Evolutionary conservation across 1,140 invertebrate species (phyloP).

Genomic region (Drosophila fuyamai): DNA sequence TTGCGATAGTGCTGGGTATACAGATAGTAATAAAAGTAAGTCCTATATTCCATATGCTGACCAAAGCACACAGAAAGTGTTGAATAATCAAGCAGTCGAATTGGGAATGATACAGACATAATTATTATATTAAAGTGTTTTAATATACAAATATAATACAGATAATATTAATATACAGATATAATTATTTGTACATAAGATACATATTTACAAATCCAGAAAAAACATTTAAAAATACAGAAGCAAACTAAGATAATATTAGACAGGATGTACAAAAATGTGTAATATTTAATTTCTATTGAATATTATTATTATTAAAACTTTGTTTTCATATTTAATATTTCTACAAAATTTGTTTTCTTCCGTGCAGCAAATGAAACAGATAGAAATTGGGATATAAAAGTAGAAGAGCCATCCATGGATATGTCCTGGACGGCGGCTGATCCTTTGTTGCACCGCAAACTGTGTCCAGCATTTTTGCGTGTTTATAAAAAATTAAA

Average conservation of each 20-base stretch:
- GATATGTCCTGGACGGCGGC: not conserved
- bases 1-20: not conserved
- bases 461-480: constrained; percentile 67
- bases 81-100: constrained; percentile 30
- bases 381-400: not conserved
- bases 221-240: not conserved
- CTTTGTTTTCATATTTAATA: no score
- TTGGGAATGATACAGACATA: not conserved
- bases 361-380: not conserved
- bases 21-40: constrained; percentile 19
- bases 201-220: no score
- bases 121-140: no score
- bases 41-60: constrained; percentile 43
- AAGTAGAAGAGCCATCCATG: not conserved
- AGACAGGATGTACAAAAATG: not conserved
- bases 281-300: not conserved
- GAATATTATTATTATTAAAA: not conserved
- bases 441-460: constrained; percentile 47
- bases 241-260: not conserved
- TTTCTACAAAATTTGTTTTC: not conserved
- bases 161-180: no score
- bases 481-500: constrained; percentile 80
- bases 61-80: constrained; percentile 24
- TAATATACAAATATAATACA: no score
- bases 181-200: no score